Conservation (phyloP, 2,888 invertebrate genomes). For the Carpatolechia fugitivella region DNA sequence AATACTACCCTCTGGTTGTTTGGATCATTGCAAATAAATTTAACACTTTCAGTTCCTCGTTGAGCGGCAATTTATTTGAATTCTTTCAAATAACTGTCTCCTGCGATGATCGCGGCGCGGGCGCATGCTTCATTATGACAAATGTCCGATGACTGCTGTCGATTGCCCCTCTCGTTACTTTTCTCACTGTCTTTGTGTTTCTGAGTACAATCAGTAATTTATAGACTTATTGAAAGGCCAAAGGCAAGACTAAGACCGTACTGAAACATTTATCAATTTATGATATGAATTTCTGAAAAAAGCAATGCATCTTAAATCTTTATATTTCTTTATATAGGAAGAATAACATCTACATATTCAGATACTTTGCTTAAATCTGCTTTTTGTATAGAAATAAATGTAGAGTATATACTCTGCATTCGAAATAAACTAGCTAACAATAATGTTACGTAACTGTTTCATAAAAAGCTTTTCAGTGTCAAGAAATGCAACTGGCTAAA, state of each 20-base stretch:
- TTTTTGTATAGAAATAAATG: too few relatives aligned
- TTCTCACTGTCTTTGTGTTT: neutral
- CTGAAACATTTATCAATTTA: neutral
- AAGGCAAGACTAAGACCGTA: neutral
- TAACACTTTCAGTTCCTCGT: slow-evolving; percentile 25
- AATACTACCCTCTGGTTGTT: neutral
- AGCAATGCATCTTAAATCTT: too few relatives aligned
- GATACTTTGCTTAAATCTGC: too few relatives aligned
- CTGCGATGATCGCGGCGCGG: neutral
- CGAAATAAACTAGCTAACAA: too few relatives aligned
- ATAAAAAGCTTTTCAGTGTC: slow-evolving; percentile 10
- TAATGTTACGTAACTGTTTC: neutral
- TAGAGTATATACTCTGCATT: too few relatives aligned
- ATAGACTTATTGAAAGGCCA: neutral
- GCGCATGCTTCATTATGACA: slow-evolving; percentile 5
- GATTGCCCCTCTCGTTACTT: neutral
- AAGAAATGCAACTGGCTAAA: neutral
- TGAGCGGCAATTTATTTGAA: slow-evolving; percentile 21
- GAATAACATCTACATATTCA: too few relatives aligned
- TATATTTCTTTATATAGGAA: too few relatives aligned
- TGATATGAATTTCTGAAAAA: too few relatives aligned
- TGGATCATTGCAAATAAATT: slow-evolving; percentile 20
- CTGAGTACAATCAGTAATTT: neutral
- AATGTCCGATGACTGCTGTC: neutral
- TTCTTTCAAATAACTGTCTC: slow-evolving; percentile 18